phyloP scores from a whole-genome alignment of 2,888 invertebrate species.

The Leptarthrus brevirostris region DNA sequence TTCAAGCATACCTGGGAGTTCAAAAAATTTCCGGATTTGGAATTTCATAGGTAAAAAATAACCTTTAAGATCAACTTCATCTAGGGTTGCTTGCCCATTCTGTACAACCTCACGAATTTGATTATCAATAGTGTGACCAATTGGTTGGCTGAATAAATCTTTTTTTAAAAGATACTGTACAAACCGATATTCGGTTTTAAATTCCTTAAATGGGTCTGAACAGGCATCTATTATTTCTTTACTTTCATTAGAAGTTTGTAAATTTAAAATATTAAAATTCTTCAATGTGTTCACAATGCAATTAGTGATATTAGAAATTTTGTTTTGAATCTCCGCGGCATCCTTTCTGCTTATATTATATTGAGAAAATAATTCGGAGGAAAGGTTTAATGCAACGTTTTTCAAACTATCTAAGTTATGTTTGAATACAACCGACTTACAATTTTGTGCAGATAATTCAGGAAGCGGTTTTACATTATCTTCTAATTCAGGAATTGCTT shows the following conservation, averaged over 20 bases:
- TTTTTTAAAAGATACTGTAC: not conserved
- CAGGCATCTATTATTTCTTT: not conserved
- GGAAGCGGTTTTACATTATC: too few species aligned
- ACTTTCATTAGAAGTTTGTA: not conserved
- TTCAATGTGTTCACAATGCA: not conserved
- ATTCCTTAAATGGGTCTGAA: not conserved
- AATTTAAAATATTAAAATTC: not conserved
- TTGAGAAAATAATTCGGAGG: too few species aligned
- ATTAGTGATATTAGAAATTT: not conserved
- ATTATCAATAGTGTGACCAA: conserved; percentile 22
- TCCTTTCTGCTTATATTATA: conserved; percentile 35
- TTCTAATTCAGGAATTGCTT: too few species aligned
- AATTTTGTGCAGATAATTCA: too few species aligned
- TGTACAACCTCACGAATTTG: not conserved
- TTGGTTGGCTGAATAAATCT: not conserved
- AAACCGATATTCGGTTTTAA: conserved; percentile 6
- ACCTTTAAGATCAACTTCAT: not conserved
- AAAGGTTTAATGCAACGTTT: too few species aligned
- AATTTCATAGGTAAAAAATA: conserved; percentile 15
- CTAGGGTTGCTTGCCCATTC: not conserved
- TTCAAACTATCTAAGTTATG: too few species aligned
- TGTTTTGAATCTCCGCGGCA: not conserved
- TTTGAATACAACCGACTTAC: too few species aligned
- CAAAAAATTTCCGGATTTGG: conserved; percentile 34
- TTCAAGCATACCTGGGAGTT: not conserved